Evolutionary conservation across 1,140 invertebrate genomes (phyloP).

Genomic region (Hycleus cichorii): DNA sequence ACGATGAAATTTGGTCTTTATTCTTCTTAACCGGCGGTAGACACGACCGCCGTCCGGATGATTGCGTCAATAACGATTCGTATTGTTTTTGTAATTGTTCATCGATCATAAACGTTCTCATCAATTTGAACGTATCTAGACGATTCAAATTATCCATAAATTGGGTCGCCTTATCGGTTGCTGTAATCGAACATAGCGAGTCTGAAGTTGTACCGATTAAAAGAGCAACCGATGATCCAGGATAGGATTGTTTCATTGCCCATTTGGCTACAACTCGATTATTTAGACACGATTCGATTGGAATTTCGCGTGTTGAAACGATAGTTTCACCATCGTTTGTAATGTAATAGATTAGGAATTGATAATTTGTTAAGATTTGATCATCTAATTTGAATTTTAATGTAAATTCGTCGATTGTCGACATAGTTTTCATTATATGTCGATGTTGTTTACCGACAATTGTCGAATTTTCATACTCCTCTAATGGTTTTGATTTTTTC

Average conservation of each 20-base stretch:
- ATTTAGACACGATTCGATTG: slow-evolving; percentile 23
- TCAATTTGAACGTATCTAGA: slow-evolving; percentile 6
- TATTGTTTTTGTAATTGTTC: background rate
- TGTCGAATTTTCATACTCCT: slow-evolving; percentile 16
- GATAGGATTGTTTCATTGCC: slow-evolving; percentile 32
- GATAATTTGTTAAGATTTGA: slow-evolving; percentile 20
- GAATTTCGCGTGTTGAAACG: slow-evolving; percentile 18
- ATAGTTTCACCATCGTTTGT: slow-evolving; percentile 24
- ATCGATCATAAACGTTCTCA: slow-evolving; percentile 17
- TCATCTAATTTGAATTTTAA: slow-evolving; percentile 26
- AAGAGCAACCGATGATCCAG: slow-evolving; percentile 46
- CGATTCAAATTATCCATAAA: slow-evolving; percentile 37
- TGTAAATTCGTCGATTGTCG: slow-evolving; percentile 20
- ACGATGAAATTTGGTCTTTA: background rate
- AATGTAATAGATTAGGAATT: slow-evolving; percentile 29
- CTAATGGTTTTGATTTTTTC: slow-evolving; percentile 19
- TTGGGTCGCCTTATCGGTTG: slow-evolving; percentile 52
- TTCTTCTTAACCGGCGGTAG: slow-evolving; percentile 18
- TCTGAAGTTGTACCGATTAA: slow-evolving; percentile 46
- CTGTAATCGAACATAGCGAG: slow-evolving; percentile 53
- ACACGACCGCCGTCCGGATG: slow-evolving; percentile 18
- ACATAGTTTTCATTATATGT: slow-evolving; percentile 18
- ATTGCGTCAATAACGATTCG: slow-evolving; percentile 3
- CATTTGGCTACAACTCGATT: slow-evolving; percentile 31
- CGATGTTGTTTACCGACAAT: slow-evolving; percentile 20